Base-by-base conservation (phyloP, 2,888 invertebrate genomes). In the Diarsia rubi region DNA sequence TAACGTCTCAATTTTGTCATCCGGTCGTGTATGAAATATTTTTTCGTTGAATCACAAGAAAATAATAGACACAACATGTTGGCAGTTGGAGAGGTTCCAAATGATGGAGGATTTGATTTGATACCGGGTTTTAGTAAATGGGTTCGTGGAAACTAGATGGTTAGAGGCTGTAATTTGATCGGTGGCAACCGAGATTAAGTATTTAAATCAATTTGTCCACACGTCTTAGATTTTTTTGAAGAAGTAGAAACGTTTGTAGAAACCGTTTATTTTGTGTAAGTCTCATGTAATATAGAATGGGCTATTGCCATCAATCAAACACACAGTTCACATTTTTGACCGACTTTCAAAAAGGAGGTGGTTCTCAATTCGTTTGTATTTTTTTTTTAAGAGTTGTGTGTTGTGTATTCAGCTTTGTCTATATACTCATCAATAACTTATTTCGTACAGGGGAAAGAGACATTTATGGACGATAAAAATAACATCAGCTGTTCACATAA, bases 11-110 rank as follows among this genome's bases (percentile, higher is more conserved):
- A 73, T 84, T 86, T 66, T 83, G 80, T 84, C 86, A 76, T 79
- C 86, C 52, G 52, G 70, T 60, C 49, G 49, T 59, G 57, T 47
- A 47, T 69, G 42, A 62, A 71, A 83, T 84, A 66, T 86, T 79
- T 84, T 86, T 77, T 73, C 66, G 64, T 63, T 81, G 86, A 84
- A 78, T 81, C 84, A 81, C 49, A 1, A 14, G 37, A 76, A 88
- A 63, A 79, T 82, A 75, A 75, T 78, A 76, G 64, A 66, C 59
- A 63, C 42, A 78, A 74, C 71, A 62, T 63, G 68, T 49, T 59
- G 57, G 37, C 11, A 52, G n/a, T 82, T 86, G 85, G 84, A 60
- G 31, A 0, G 11, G 19, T 49, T 83, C 83, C 83, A 84, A 79
- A 6, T 16, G 47, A 71, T 75, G 47, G 62, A 37, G 64, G 27